A percentile compares a stretch with the other conserved stretches of the same genome.
These are phyloP conservation scores for Pharmacophagus antenor DNA, from an alignment of 2,888 invertebrate species.

Conservation along the genomic window DNA sequence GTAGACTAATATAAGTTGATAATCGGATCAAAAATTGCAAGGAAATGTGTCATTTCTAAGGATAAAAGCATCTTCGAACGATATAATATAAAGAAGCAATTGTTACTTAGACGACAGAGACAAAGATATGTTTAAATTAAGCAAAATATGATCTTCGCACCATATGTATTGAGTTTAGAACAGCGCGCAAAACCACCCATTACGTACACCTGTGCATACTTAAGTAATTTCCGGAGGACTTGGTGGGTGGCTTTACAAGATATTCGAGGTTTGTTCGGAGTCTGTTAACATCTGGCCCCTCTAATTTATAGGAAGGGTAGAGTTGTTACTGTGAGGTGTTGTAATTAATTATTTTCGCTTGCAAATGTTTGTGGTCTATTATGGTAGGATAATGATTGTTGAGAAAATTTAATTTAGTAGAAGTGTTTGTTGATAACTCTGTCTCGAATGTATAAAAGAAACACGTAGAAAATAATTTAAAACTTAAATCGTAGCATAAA, in stretches of 20 bases:
- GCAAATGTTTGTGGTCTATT: constrained; percentile 54
- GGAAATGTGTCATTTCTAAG: constrained; percentile 38
- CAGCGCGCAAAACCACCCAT: constrained; percentile 33
- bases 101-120: constrained; percentile 62
- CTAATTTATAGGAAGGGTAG: constrained; percentile 75
- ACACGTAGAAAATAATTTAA: not conserved
- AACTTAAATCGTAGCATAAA: not conserved
- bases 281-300: constrained; percentile 76
- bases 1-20: constrained; percentile 28
- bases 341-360: constrained; percentile 77
- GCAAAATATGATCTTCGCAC: constrained; percentile 42
- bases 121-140: constrained; percentile 50
- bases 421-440: constrained; percentile 7
- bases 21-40: constrained; percentile 29
- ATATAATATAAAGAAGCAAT: constrained; percentile 74
- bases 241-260: constrained; percentile 75
- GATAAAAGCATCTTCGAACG: constrained; percentile 56
- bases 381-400: constrained; percentile 44
- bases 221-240: constrained; percentile 46
- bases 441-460: not conserved
- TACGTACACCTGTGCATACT: constrained; percentile 45
- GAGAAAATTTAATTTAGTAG: constrained; percentile 35
- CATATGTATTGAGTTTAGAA: constrained; percentile 37
- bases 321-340: constrained; percentile 64
- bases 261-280: constrained; percentile 75